phyloP scores from a whole-genome alignment of 1,140 invertebrate genomes.

The Lamellibrachia luymesi region DNA sequence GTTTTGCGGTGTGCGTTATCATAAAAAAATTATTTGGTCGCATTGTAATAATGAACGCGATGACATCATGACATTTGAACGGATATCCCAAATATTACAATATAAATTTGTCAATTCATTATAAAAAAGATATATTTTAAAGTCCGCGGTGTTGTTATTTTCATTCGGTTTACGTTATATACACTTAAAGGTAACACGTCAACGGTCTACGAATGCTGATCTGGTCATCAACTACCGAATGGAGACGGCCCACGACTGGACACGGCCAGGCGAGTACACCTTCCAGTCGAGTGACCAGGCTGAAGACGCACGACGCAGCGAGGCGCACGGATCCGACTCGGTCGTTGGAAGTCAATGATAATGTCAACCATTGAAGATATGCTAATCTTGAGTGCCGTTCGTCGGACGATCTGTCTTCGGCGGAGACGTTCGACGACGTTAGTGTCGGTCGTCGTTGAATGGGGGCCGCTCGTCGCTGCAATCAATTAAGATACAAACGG shows the following conservation, averaged over 20 bases:
- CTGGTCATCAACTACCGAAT: background rate
- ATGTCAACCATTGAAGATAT: background rate
- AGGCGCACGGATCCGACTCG: background rate
- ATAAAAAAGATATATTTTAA: background rate
- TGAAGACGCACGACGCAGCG: background rate
- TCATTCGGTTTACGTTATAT: background rate
- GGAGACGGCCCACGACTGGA: background rate
- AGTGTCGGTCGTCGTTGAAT: background rate
- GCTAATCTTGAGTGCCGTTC: background rate
- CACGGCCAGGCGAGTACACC: background rate
- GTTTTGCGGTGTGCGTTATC: too few species aligned
- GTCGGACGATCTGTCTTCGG: background rate
- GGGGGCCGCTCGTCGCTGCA: background rate
- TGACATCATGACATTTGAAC: too few species aligned
- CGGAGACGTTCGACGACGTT: background rate
- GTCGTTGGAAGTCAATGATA: background rate
- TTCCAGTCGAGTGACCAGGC: background rate
- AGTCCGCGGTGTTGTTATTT: background rate
- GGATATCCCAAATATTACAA: too few species aligned
- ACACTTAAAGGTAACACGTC: background rate
- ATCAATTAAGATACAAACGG: background rate
- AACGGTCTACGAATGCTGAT: background rate
- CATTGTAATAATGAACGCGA: too few species aligned
- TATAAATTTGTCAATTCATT: too few species aligned
- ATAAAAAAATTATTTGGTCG: too few species aligned